A percentile compares a stretch with the other conserved stretches of the same genome.
Evolutionary conservation across 2,888 invertebrate genomes (phyloP).

Genomic region (Leucoptera coffeella): DNA sequence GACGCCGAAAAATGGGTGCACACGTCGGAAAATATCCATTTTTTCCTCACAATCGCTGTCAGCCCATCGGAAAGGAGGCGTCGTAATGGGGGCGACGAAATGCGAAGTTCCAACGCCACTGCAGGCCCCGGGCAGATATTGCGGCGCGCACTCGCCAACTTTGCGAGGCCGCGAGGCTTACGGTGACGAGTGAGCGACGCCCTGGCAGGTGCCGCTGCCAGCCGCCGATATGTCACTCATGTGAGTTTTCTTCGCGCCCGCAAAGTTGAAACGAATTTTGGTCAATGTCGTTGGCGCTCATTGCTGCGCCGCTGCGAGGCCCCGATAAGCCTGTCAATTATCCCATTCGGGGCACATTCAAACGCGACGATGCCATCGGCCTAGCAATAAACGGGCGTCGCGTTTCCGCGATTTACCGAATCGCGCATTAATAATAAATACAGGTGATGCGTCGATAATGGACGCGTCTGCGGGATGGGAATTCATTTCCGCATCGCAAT

Average conservation of each 20-base stretch:
- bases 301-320: too few relatives aligned
- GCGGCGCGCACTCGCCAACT: constrained; percentile 25
- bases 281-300: too few relatives aligned
- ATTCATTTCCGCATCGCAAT: constrained; percentile 50
- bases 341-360: too few relatives aligned
- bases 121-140: constrained; percentile 22
- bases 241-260: constrained; percentile 22
- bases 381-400: too few relatives aligned
- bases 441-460: constrained; percentile 36
- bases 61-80: constrained; percentile 3
- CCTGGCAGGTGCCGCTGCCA: constrained; percentile 23
- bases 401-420: too few relatives aligned
- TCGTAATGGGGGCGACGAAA: too few relatives aligned
- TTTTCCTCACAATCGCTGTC: not conserved
- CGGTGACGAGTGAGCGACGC: constrained; percentile 21
- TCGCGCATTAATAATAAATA: constrained; percentile 17
- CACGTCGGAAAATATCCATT: too few relatives aligned
- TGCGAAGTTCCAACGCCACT: constrained; percentile 16
- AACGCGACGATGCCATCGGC: too few relatives aligned
- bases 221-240: constrained; percentile 38
- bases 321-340: constrained; percentile 1
- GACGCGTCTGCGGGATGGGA: constrained; percentile 35
- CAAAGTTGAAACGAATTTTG: too few relatives aligned
- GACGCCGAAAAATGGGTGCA: too few relatives aligned
- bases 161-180: constrained; percentile 26